phyloP scores from a whole-genome alignment of 2,888 invertebrate genomes.

The Carcina quercana region DNA sequence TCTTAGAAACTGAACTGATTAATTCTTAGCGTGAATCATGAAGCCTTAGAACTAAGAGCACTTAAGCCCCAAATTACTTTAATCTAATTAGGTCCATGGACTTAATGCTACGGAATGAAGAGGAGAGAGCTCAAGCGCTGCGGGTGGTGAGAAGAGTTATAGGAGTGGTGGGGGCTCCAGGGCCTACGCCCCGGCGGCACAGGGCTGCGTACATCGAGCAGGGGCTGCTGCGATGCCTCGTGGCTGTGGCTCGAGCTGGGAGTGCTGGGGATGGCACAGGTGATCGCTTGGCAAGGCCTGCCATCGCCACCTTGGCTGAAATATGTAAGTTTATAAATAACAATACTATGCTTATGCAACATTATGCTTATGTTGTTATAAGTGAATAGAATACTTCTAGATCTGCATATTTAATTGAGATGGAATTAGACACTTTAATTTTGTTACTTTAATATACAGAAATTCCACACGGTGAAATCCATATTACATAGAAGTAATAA shows the following conservation, averaged over 20 bases:
- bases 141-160: constrained; percentile 81
- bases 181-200: constrained; percentile 80
- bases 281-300: constrained; percentile 88
- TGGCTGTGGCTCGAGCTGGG: constrained; percentile 85
- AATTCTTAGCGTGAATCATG: no score
- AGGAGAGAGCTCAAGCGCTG: constrained; percentile 93
- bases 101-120: constrained; percentile 90
- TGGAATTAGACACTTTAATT: no score
- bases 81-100: constrained; percentile 83
- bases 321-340: constrained; percentile 80
- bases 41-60: no score
- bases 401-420: no score
- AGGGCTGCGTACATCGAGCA: constrained; percentile 81
- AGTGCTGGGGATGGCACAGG: constrained; percentile 81
- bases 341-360: no score
- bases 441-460: no score
- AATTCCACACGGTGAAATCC: no score
- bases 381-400: no score
- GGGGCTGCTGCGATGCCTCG: constrained; percentile 84
- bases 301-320: constrained; percentile 91
- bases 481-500: no score
- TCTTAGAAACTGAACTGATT: no score
- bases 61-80: no score
- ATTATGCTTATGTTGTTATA: no score
- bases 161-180: constrained; percentile 67